These are phyloP conservation scores for Miltochrista miniata DNA, from an alignment of 2,888 invertebrate species.

Conservation along the genomic window DNA sequence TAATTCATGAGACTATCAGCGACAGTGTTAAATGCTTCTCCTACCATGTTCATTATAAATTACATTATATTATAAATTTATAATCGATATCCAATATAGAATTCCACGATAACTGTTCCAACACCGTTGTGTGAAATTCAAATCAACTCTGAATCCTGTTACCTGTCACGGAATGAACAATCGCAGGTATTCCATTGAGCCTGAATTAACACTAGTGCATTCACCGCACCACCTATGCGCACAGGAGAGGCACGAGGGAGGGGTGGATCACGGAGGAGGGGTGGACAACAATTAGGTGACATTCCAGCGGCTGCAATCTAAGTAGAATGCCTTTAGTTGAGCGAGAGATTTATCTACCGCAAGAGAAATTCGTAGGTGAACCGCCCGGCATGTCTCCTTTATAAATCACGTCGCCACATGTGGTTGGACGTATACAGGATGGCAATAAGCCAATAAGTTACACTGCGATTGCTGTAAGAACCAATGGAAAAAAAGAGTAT, in stretches of 20 bases:
- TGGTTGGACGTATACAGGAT: background rate
- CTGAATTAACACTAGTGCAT: conserved; percentile 3
- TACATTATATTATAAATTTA: too few relatives aligned
- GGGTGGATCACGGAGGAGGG: conserved; percentile 6
- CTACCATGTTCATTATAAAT: too few relatives aligned
- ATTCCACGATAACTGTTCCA: too few relatives aligned
- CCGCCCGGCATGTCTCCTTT: conserved; percentile 4
- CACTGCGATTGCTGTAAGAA: too few relatives aligned
- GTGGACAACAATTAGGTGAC: conserved; percentile 44
- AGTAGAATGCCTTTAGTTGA: conserved; percentile 46
- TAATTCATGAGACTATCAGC: too few relatives aligned
- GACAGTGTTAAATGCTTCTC: too few relatives aligned
- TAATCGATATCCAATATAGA: too few relatives aligned
- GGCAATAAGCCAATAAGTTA: background rate
- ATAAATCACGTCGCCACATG: background rate
- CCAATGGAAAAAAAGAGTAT: too few relatives aligned
- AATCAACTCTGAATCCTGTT: background rate
- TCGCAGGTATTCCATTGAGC: conserved; percentile 3
- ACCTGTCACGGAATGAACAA: background rate
- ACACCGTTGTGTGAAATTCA: background rate
- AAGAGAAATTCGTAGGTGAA: conserved; percentile 26
- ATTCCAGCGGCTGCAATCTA: conserved; percentile 50
- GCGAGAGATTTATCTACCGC: conserved; percentile 38
- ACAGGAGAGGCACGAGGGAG: background rate
- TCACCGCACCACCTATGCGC: conserved; percentile 15